These are phyloP conservation scores for Stegana nigrithorax DNA, from an alignment of 2,888 invertebrate species.

Conservation along the genomic window DNA sequence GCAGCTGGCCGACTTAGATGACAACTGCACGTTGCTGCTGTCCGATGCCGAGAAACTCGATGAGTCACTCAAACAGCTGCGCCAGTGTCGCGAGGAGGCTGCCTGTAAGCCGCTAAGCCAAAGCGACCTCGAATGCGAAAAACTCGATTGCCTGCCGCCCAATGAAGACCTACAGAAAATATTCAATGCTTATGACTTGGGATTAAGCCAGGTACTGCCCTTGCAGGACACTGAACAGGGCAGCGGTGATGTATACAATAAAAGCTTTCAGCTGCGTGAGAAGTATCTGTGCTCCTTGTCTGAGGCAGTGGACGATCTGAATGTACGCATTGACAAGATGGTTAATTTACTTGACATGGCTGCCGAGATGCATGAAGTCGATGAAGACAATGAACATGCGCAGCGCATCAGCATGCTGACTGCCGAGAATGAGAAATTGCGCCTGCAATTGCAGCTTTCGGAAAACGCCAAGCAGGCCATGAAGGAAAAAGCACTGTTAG, in stretches of 20 bases:
- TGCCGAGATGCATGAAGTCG: background rate
- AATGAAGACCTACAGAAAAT: slow-evolving; percentile 40
- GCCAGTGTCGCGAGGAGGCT: slow-evolving; percentile 33
- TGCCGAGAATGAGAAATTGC: slow-evolving; percentile 40
- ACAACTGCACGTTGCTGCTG: slow-evolving; percentile 29
- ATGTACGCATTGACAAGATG: slow-evolving; percentile 42
- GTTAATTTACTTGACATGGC: slow-evolving; percentile 34
- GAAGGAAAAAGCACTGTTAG: too few relatives aligned
- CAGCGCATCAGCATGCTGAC: slow-evolving; percentile 31
- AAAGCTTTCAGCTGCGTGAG: slow-evolving; percentile 27
- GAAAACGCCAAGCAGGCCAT: background rate
- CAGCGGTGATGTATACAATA: slow-evolving; percentile 18
- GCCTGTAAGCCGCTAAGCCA: slow-evolving; percentile 38
- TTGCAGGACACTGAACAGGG: slow-evolving; percentile 38
- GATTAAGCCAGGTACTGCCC: slow-evolving; percentile 30
- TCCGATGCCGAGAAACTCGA: slow-evolving; percentile 31
- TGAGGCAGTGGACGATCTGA: slow-evolving; percentile 28
- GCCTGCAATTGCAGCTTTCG: slow-evolving; percentile 40
- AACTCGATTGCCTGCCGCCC: slow-evolving; percentile 32
- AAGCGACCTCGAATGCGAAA: slow-evolving; percentile 27
- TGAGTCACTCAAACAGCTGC: slow-evolving; percentile 24
- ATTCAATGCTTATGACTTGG: slow-evolving; percentile 31
- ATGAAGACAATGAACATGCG: slow-evolving; percentile 27
- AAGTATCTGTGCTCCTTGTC: slow-evolving; percentile 29
- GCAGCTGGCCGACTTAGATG: slow-evolving; percentile 28